Conservation (phyloP, 2,888 invertebrate genomes). For the Cheilosia urbana region DNA sequence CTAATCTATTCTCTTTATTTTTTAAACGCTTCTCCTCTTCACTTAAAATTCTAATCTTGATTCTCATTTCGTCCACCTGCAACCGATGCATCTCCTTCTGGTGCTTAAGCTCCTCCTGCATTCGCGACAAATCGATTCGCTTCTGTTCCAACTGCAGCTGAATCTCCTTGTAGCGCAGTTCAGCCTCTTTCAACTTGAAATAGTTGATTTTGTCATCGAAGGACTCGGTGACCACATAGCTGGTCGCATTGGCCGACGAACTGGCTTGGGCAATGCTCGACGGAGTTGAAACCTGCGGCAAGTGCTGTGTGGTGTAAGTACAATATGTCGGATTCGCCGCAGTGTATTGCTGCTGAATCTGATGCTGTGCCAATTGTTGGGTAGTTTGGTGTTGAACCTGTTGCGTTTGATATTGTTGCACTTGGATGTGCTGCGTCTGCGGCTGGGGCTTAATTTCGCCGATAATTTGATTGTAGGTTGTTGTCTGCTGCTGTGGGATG, state of each 20-base stretch:
- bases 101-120: conserved; percentile 82
- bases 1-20: conserved; percentile 76
- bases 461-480: conserved; percentile 81
- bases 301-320: conserved; percentile 74
- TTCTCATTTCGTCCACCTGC: conserved; percentile 81
- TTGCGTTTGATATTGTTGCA: conserved; percentile 81
- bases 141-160: conserved; percentile 81
- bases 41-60: conserved; percentile 82
- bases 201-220: conserved; percentile 81
- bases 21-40: conserved; percentile 81
- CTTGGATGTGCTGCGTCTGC: conserved; percentile 82
- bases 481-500: conserved; percentile 73
- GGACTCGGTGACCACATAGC: conserved; percentile 56
- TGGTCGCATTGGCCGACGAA: conserved; percentile 20
- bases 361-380: conserved; percentile 68
- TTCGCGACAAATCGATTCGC: conserved; percentile 81
- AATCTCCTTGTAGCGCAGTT: conserved; percentile 81
- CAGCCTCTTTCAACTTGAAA: conserved; percentile 82
- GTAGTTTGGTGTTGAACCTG: conserved; percentile 72
- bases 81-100: conserved; percentile 81
- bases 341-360: conserved; percentile 76
- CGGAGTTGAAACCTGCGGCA: conserved; percentile 32
- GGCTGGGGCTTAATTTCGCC: conserved; percentile 82
- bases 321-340: conserved; percentile 76
- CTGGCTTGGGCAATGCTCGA: conserved; percentile 46